Percentiles rank a stretch among this genome's conserved stretches.
Evolutionary conservation across 2,888 invertebrate genomes (phyloP).

Genomic region (Trimorus sp.): DNA sequence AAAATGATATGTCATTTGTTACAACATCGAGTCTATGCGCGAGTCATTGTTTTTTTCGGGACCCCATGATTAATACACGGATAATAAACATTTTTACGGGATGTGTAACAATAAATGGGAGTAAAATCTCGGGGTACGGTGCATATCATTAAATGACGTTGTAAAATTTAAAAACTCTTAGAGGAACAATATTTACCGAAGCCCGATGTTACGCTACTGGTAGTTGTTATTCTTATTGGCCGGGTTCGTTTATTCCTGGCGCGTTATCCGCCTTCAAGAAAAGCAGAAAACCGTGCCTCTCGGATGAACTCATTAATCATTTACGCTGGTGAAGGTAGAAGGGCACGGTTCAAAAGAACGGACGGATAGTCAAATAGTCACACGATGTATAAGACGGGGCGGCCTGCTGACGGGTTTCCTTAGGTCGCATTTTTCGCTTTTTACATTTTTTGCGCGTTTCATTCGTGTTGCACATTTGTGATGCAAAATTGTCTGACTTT

Average conservation of each 20-base stretch:
- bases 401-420: slow-evolving; percentile 52
- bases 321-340: slow-evolving; percentile 76
- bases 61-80: slow-evolving; percentile 38
- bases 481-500: slow-evolving; percentile 45
- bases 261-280: slow-evolving; percentile 69
- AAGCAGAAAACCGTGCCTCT: slow-evolving; percentile 73
- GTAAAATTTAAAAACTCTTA: slow-evolving; percentile 27
- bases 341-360: slow-evolving; percentile 67
- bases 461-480: slow-evolving; percentile 24
- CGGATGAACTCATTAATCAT: slow-evolving; percentile 80
- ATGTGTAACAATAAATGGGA: slow-evolving; percentile 31
- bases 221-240: slow-evolving; percentile 34
- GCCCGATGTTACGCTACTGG: slow-evolving; percentile 45
- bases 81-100: slow-evolving; percentile 16
- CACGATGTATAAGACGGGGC: slow-evolving; percentile 38
- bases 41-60: slow-evolving; percentile 45
- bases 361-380: slow-evolving; percentile 70
- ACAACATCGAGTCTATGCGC: slow-evolving; percentile 46
- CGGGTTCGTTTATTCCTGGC: slow-evolving; percentile 45
- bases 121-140: slow-evolving; percentile 25
- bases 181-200: slow-evolving; percentile 30
- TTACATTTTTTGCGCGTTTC: slow-evolving; percentile 40
- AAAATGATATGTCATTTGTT: slow-evolving; percentile 59
- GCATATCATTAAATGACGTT: slow-evolving; percentile 16
- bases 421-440: slow-evolving; percentile 49